These are phyloP conservation scores for Cloeon dipterum DNA, from an alignment of 2,888 invertebrate genomes.

Conservation along the genomic window DNA sequence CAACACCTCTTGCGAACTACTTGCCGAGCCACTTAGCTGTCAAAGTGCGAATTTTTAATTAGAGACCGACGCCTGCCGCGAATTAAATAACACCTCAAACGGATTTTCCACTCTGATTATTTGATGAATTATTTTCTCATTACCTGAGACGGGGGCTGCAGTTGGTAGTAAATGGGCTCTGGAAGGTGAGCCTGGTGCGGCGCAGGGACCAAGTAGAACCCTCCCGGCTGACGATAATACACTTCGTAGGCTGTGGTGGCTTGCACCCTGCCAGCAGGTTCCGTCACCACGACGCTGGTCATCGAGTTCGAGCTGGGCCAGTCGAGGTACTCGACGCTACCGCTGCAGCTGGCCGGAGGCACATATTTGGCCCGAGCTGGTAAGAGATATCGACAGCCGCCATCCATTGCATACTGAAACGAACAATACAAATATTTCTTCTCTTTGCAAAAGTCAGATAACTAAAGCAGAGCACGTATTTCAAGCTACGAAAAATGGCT, in stretches of 20 bases:
- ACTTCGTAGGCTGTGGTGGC: not conserved
- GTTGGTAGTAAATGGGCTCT: slow-evolving; percentile 1
- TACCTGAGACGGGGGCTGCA: no score
- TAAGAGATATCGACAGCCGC: not conserved
- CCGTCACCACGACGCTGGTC: not conserved
- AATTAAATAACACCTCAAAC: no score
- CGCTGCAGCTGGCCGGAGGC: not conserved
- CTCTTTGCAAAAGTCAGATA: no score
- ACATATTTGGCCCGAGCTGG: not conserved
- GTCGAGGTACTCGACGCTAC: not conserved
- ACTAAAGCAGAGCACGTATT: no score
- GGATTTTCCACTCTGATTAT: no score
- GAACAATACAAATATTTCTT: no score
- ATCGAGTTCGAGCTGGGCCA: not conserved
- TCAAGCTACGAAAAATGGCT: no score
- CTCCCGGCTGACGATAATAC: not conserved
- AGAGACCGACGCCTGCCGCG: no score
- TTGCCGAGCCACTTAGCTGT: slow-evolving; percentile 1
- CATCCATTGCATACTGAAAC: no score
- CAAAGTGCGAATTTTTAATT: not conserved
- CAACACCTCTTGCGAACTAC: slow-evolving; percentile 1
- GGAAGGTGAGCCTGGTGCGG: not conserved
- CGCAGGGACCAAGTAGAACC: not conserved
- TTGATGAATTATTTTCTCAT: no score
- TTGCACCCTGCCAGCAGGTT: not conserved